Evolutionary conservation across 2,797 vertebrate genomes (phyloP), one percentile per base, ranked within the genome.

Genomic region (Philypnodon macrostomus): DNA sequence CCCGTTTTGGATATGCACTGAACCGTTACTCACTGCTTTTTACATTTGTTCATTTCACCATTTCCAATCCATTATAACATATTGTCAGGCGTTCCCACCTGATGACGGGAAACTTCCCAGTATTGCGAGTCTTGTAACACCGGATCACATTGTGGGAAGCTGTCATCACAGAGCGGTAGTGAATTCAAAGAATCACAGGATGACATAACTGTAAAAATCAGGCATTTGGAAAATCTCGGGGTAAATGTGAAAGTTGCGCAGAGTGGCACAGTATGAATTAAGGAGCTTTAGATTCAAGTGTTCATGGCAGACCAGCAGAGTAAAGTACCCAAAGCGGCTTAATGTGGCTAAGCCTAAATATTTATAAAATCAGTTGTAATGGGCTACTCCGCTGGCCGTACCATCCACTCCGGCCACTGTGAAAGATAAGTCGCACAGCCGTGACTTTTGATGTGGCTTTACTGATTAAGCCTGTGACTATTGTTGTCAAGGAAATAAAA

Each of bases 281-380:
- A 90, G 88, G 83, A 80, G 91, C 90, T 93, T 93, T 92, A 89
- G 80, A 62, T 66, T 90, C 88, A 91, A 92, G 86, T 91, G 90
- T 70, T 91, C 86, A 83, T 88, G 76, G 85, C 86, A 90, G 88
- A 87, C 80, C 84, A 89, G 92, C 86, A 88, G 91, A 85, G 88
- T 91, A 91, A 92, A 93, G 91, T 89, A 90, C 90, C 85, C 80
- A 91, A 92, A 94, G 91, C 91, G 86, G 90, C 90, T 94, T 93
- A 92, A 82, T 75, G 70, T 56, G 76, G 78, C 84, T 93, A 90
- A 93, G 87, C 88, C 84, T 89, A 90, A 90, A 91, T 87, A 88
- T 90, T 90, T 90, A 91, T 89, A 75, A 92, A 93, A 91, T 90
- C 77, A 78, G 84, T 87, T 85, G 85, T 87, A 88, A 88, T 82